These are phyloP conservation scores for Drosophila putrida DNA, from an alignment of 2,888 invertebrate species.

Conservation along the genomic window DNA sequence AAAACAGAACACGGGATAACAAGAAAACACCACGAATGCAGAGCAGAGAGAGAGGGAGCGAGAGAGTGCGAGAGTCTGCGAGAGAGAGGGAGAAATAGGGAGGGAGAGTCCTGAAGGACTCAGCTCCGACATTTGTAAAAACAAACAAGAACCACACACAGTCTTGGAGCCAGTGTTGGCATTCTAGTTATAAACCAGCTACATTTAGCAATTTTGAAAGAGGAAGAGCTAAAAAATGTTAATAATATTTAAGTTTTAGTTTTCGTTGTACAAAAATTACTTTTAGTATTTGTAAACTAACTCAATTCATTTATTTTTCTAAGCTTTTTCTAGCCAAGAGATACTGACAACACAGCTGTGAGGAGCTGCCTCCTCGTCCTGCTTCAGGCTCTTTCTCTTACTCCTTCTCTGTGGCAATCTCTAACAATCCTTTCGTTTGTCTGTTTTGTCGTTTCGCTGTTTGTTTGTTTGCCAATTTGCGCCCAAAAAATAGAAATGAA, in stretches of 20 bases:
- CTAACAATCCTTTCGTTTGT: constrained; percentile 56
- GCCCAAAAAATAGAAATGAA: constrained; percentile 26
- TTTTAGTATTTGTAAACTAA: too few species aligned
- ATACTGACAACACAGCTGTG: not conserved
- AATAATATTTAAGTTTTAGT: too few species aligned
- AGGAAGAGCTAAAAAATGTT: too few species aligned
- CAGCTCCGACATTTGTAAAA: constrained; percentile 56
- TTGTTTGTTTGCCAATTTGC: constrained; percentile 63
- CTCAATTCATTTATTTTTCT: too few species aligned
- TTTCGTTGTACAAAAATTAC: too few species aligned
- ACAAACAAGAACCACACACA: constrained; percentile 54
- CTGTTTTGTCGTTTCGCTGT: constrained; percentile 42
- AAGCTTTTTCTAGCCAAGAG: too few species aligned
- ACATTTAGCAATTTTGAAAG: too few species aligned
- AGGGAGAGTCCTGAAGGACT: not conserved
- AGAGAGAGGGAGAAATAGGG: not conserved
- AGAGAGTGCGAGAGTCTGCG: not conserved
- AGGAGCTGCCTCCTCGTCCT: constrained; percentile 17
- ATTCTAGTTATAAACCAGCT: too few species aligned
- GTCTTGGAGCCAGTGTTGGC: not conserved
- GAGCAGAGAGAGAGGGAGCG: not conserved
- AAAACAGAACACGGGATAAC: constrained; percentile 55
- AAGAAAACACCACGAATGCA: constrained; percentile 43
- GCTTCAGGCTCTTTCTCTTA: not conserved
- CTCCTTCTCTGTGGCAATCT: constrained; percentile 10